A percentile compares a stretch with the other conserved stretches of the same genome.
These are phyloP conservation scores for Sylvicola cinctus DNA, from an alignment of 2,888 invertebrate genomes.

Conservation along the genomic window DNA sequence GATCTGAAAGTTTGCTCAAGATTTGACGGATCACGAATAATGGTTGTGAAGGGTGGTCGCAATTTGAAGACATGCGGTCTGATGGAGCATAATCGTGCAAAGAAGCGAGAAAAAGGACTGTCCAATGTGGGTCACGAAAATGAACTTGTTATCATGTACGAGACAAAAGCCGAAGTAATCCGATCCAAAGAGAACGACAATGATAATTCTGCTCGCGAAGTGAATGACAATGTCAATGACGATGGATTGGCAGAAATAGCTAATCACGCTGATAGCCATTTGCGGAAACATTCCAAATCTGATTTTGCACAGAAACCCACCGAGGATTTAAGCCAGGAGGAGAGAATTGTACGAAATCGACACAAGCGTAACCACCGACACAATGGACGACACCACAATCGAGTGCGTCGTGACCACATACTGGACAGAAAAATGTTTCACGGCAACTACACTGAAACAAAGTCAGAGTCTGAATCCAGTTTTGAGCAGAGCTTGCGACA, in stretches of 20 bases:
- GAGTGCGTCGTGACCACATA: slow-evolving; percentile 23
- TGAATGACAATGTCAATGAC: neutral
- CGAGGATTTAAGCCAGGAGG: neutral
- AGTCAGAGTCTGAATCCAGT: slow-evolving; percentile 55
- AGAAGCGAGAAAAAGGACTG: neutral
- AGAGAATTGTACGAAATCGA: neutral
- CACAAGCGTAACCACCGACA: slow-evolving; percentile 10
- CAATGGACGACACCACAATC: neutral
- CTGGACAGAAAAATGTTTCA: slow-evolving; percentile 56
- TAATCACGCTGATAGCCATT: neutral
- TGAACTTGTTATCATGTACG: slow-evolving; percentile 6
- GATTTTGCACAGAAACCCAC: neutral
- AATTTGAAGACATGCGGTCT: slow-evolving; percentile 59
- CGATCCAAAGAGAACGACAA: neutral
- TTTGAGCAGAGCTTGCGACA: slow-evolving; percentile 56
- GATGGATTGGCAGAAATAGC: neutral
- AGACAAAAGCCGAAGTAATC: neutral
- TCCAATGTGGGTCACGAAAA: slow-evolving; percentile 18
- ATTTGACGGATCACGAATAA: slow-evolving; percentile 54
- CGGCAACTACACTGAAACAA: slow-evolving; percentile 36
- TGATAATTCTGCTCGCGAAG: slow-evolving; percentile 11
- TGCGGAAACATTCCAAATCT: neutral
- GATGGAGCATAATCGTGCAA: slow-evolving; percentile 38
- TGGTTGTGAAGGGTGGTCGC: slow-evolving; percentile 62
- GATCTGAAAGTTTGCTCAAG: slow-evolving; percentile 60